Percentiles rank a stretch among this genome's conserved stretches.
Conservation (phyloP, 2,888 invertebrate species). For the Drosophila monieri region DNA sequence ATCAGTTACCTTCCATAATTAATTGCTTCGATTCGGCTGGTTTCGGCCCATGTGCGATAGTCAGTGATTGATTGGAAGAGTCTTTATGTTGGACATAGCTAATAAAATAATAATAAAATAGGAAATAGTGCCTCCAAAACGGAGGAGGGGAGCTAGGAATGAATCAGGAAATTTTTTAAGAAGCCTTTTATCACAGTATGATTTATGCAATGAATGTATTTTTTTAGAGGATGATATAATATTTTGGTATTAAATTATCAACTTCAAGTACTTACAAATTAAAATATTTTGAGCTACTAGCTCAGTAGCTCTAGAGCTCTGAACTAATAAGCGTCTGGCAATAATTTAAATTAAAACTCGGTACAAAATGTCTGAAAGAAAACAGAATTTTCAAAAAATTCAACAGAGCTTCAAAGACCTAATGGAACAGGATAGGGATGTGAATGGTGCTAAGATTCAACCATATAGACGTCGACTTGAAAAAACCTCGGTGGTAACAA, state of each 20-base stretch:
- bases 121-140: constrained; percentile 2
- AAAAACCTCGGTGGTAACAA: no score
- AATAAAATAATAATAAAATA: constrained; percentile 22
- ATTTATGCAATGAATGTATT: not conserved
- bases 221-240: not conserved
- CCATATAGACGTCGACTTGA: no score
- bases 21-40: constrained; percentile 40
- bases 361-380: no score
- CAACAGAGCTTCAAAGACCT: no score
- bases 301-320: not conserved
- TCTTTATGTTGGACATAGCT: constrained; percentile 18
- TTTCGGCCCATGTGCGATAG: constrained; percentile 14
- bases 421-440: no score
- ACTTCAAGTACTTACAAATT: not conserved
- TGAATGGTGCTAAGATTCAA: no score
- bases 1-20: constrained; percentile 36
- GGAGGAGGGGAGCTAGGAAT: not conserved
- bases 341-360: not conserved
- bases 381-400: no score
- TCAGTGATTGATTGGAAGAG: constrained; percentile 44
- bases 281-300: not conserved
- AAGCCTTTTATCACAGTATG: not conserved
- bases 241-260: not conserved
- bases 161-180: not conserved
- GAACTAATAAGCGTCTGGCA: not conserved